These are phyloP conservation scores for Bradynema listronoti DNA, from an alignment of 1,140 invertebrate species.

Conservation along the genomic window DNA sequence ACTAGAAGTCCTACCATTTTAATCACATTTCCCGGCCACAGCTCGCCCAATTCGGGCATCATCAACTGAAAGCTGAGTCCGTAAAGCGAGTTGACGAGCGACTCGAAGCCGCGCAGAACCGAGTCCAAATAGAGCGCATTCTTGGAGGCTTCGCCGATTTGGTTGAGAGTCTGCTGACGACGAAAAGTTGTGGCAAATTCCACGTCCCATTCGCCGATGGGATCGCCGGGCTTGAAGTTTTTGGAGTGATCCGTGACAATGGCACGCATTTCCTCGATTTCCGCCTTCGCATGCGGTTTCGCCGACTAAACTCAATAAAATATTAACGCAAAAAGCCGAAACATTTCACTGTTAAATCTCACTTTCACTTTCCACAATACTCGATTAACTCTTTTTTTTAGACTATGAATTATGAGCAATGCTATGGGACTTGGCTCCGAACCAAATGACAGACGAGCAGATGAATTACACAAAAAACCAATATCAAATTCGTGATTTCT, in stretches of 20 bases:
- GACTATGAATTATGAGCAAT: too few relatives aligned
- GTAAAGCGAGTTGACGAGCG: conserved; percentile 26
- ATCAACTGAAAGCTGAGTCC: conserved; percentile 41
- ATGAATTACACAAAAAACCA: too few relatives aligned
- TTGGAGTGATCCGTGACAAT: conserved; percentile 3
- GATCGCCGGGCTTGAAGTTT: not conserved
- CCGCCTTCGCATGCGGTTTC: conserved; percentile 4
- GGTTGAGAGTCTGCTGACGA: conserved; percentile 16
- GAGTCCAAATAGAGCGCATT: conserved; percentile 23
- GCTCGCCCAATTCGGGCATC: conserved; percentile 35
- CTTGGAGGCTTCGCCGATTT: conserved; percentile 16
- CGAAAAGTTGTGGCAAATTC: conserved; percentile 24
- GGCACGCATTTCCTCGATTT: conserved; percentile 16
- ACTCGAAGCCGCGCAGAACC: conserved; percentile 31
- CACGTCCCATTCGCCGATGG: conserved; percentile 35
- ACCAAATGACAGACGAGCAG: too few relatives aligned
- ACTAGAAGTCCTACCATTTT: conserved; percentile 44
- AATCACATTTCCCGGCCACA: conserved; percentile 45
- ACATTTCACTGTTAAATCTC: too few relatives aligned
- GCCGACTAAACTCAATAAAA: not conserved
- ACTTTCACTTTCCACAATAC: too few relatives aligned
- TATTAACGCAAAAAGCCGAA: too few relatives aligned
- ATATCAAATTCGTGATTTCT: too few relatives aligned
- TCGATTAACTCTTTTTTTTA: too few relatives aligned
- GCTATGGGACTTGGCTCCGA: too few relatives aligned